These are phyloP conservation scores for Adrianichthys oophorus DNA, from an alignment of 2,797 vertebrate genomes.

Conservation along the genomic window DNA sequence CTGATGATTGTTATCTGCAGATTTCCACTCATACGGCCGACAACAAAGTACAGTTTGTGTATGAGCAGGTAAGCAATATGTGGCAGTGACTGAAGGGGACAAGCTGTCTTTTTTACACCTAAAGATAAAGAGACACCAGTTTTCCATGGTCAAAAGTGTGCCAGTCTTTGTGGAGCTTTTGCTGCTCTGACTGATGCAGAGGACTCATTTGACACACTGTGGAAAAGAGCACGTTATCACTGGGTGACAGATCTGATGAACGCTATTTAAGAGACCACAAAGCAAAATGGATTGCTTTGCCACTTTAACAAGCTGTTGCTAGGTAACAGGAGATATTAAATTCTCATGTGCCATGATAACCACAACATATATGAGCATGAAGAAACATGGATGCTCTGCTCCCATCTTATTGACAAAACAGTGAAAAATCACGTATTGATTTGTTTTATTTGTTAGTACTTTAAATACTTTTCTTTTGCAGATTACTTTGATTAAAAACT, in stretches of 20 bases:
- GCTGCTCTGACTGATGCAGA: slow-evolving; percentile 27
- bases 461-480: too few relatives aligned
- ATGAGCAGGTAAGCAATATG: slow-evolving; percentile 41
- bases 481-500: too few relatives aligned
- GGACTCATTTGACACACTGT: slow-evolving; percentile 8
- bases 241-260: slow-evolving; percentile 6
- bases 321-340: slow-evolving; percentile 31
- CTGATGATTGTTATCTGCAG: slow-evolving; percentile 1
- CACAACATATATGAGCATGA: slow-evolving; percentile 5
- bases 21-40: slow-evolving; percentile 4
- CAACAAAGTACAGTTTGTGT: slow-evolving; percentile 14
- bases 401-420: too few relatives aligned
- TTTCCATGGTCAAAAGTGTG: slow-evolving; percentile 26
- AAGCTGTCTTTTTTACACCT: slow-evolving; percentile 37
- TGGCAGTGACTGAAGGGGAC: slow-evolving; percentile 43
- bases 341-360: slow-evolving; percentile 16
- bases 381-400: not conserved
- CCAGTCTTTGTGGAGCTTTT: slow-evolving; percentile 19
- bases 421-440: too few relatives aligned
- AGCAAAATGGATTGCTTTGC: slow-evolving; percentile 2
- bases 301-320: slow-evolving; percentile 29
- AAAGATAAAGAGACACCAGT: slow-evolving; percentile 35
- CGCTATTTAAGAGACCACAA: slow-evolving; percentile 9
- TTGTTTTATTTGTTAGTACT: too few relatives aligned
- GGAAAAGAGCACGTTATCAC: slow-evolving; percentile 7